phyloP scores from a whole-genome alignment of 2,113 vertebrate species.

The Plotosus lineatus region DNA sequence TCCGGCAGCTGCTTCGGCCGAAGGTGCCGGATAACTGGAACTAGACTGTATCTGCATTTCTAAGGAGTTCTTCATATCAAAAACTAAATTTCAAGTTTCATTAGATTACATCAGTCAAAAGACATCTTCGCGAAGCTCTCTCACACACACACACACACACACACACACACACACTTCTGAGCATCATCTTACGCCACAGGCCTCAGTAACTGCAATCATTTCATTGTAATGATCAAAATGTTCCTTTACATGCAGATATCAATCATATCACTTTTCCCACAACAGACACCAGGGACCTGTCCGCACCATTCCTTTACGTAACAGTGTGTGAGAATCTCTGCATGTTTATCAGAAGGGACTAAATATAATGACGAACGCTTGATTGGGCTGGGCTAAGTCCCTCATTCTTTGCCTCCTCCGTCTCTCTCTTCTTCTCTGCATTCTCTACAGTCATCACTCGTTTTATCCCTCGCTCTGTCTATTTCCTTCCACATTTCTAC shows the following conservation, averaged over 20 bases:
- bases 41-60: not conserved
- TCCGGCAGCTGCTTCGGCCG: too few species aligned
- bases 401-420: not conserved
- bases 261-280: not conserved
- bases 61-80: not conserved
- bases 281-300: slow-evolving; percentile 3
- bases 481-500: slow-evolving; percentile 28
- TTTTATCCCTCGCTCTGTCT: not conserved
- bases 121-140: too few species aligned
- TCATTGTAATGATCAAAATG: not conserved
- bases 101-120: not conserved
- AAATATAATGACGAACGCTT: not conserved
- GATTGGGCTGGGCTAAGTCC: not conserved
- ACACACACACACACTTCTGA: not conserved
- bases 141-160: not conserved
- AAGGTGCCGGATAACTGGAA: too few species aligned
- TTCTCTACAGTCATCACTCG: slow-evolving; percentile 12
- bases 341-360: not conserved
- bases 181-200: not conserved
- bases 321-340: slow-evolving; percentile 1
- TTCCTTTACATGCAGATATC: not conserved
- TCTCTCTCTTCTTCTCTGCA: not conserved
- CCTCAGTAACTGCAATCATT: not conserved
- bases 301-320: not conserved
- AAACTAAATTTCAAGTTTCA: not conserved